Conservation (phyloP, 2,797 vertebrate genomes). For the Gymnocypris eckloni region DNA sequence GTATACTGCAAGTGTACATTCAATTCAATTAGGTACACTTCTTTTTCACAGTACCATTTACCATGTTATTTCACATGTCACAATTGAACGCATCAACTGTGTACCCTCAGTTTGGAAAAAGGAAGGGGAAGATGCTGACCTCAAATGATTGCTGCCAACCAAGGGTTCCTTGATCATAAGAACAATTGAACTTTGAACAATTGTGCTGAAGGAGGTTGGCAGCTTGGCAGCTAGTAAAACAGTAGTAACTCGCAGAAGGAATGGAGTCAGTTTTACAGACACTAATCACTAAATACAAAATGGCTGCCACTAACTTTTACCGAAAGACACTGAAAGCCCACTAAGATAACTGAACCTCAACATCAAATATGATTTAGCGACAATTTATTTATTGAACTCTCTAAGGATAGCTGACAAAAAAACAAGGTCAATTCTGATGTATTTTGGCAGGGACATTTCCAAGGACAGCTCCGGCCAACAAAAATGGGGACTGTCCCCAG, state of each 20-base stretch:
- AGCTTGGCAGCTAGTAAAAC: not conserved
- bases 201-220: not conserved
- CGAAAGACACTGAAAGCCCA: not conserved
- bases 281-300: not conserved
- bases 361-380: not conserved
- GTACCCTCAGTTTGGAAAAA: not conserved
- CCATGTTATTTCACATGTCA: no score
- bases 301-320: not conserved
- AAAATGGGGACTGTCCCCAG: not conserved
- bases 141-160: not conserved
- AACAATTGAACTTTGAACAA: not conserved
- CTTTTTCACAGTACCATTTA: not conserved
- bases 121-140: not conserved
- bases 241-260: not conserved
- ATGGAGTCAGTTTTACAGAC: not conserved
- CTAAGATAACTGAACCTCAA: not conserved
- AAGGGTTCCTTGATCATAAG: not conserved
- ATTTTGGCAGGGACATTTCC: conserved; percentile 5
- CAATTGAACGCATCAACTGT: no score
- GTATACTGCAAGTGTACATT: no score
- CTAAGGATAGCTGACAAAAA: not conserved
- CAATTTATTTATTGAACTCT: not conserved
- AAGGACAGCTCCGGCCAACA: not conserved
- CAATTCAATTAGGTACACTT: not conserved
- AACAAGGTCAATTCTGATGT: not conserved